These are phyloP conservation scores for Anguilla pacifica DNA, from an alignment of 2,797 vertebrate genomes.

Conservation along the genomic window DNA sequence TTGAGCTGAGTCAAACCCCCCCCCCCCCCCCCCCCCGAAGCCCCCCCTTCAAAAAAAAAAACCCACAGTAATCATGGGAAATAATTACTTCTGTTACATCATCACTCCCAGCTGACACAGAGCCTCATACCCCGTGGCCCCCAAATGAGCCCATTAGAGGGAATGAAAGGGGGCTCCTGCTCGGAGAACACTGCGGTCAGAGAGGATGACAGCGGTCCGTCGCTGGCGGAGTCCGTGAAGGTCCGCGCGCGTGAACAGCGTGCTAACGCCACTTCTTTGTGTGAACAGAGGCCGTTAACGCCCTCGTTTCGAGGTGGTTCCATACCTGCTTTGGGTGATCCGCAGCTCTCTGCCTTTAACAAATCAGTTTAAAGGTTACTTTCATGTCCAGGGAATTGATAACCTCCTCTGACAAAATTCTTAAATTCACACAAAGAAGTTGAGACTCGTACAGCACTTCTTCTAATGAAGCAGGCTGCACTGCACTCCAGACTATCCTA, in stretches of 20 bases:
- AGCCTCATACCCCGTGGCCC: neutral
- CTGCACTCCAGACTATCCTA: neutral
- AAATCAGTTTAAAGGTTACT: neutral
- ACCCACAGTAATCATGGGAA: neutral
- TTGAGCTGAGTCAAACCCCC: neutral
- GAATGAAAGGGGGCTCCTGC: neutral
- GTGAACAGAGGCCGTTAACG: neutral
- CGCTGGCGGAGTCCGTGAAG: neutral
- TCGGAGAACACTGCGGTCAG: neutral
- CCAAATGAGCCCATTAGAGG: neutral
- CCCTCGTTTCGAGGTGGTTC: neutral
- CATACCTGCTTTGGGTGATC: neutral
- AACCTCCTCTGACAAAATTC: neutral
- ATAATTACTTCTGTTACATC: slow-evolving; percentile 19
- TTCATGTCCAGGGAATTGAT: neutral
- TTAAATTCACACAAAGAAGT: neutral
- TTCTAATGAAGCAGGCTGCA: neutral
- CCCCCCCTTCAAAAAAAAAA: neutral
- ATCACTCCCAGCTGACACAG: neutral
- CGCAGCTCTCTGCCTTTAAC: neutral
- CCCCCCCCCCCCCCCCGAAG: too few species aligned
- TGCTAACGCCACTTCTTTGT: neutral
- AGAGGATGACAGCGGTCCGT: neutral
- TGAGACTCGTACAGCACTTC: neutral
- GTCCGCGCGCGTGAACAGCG: neutral